phyloP scores from a whole-genome alignment of 2,113 vertebrate species.

The Tragulus kanchil region DNA sequence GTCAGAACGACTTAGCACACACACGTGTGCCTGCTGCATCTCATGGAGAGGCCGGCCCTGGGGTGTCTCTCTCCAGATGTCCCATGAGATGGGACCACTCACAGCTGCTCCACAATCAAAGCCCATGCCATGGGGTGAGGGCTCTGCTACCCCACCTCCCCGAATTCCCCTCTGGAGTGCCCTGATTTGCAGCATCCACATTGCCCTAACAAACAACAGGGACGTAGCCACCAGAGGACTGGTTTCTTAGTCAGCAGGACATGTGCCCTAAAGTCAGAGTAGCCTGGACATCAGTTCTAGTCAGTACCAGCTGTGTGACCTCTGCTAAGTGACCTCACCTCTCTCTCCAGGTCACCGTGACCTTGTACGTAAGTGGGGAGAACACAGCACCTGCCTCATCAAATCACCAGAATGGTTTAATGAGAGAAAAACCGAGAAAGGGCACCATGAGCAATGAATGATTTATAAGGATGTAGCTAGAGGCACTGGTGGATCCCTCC shows the following conservation, averaged over 20 bases:
- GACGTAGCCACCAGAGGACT: no score
- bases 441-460: neutral
- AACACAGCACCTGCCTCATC: neutral
- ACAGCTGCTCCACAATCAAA: neutral
- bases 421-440: neutral
- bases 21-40: neutral
- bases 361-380: neutral
- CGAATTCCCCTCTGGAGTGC: fast-evolving
- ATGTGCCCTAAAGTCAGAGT: neutral
- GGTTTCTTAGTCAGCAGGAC: neutral
- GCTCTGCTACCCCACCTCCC: neutral
- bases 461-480: no score
- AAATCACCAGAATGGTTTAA: neutral
- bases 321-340: neutral
- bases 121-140: fast-evolving
- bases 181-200: neutral
- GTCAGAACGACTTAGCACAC: neutral
- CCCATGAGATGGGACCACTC: neutral
- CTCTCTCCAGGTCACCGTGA: neutral
- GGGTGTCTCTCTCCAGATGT: neutral
- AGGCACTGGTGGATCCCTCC: neutral
- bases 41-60: neutral
- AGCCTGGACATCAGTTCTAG: neutral
- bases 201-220: neutral
- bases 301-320: neutral